Conservation (phyloP, 2,113 vertebrate species). For the Microcebus lehilahytsara region DNA sequence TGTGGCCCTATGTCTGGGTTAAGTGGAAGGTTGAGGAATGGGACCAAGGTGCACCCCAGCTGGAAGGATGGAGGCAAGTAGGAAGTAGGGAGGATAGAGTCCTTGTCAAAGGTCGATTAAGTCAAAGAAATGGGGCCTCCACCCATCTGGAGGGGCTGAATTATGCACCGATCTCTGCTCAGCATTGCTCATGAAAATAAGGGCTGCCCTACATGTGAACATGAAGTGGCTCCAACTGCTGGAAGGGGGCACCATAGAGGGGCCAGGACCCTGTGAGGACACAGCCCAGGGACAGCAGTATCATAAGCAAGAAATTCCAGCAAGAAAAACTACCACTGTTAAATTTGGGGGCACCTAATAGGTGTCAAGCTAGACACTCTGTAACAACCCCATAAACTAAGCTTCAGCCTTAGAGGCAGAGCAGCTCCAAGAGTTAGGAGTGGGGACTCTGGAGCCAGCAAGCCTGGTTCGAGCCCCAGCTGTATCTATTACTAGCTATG, state of each 20-base stretch:
- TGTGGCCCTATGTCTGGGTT: fast-evolving
- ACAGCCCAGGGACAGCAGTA: no score
- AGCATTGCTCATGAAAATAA: neutral
- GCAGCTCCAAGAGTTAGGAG: neutral
- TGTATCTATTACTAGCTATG: neutral
- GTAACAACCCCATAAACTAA: fast-evolving
- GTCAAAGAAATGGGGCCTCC: neutral
- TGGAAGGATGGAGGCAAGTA: neutral
- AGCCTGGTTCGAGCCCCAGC: neutral
- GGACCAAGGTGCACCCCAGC: neutral
- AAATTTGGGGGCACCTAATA: no score
- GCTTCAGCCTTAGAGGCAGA: neutral
- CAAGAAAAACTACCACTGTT: no score
- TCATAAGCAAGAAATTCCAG: neutral
- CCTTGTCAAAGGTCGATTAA: neutral
- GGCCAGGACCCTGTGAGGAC: neutral
- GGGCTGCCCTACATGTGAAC: neutral
- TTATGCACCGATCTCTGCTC: neutral
- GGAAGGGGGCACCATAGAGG: neutral
- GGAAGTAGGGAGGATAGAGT: fast-evolving
- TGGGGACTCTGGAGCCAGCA: neutral
- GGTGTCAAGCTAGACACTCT: neutral
- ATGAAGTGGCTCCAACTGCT: neutral
- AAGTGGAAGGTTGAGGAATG: neutral
- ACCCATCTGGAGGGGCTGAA: neutral